Evolutionary conservation across 2,113 vertebrate species (phyloP).

Genomic region (Vireo altiloquus): DNA sequence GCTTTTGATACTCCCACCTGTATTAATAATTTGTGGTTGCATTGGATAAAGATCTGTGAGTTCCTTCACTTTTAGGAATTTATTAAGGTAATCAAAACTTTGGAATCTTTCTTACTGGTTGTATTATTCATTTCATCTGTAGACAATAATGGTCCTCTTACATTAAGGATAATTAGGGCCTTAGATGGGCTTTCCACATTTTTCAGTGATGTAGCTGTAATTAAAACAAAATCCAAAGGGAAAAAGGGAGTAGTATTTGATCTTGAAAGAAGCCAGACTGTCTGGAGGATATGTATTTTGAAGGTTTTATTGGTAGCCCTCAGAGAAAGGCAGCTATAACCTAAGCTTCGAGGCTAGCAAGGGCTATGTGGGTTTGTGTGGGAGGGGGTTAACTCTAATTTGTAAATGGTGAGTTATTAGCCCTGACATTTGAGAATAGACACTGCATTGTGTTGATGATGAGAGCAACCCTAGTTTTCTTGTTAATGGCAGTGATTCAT

Average conservation of each 20-base stretch:
- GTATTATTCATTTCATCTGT: slow-evolving; percentile 55
- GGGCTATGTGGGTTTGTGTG: slow-evolving; percentile 45
- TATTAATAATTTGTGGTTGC: slow-evolving; percentile 40
- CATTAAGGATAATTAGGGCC: slow-evolving; percentile 36
- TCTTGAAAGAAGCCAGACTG: slow-evolving; percentile 50
- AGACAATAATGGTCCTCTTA: slow-evolving; percentile 30
- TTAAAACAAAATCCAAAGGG: slow-evolving; percentile 51
- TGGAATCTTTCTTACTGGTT: slow-evolving; percentile 30
- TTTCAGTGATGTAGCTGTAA: slow-evolving; percentile 30
- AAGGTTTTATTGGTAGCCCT: slow-evolving; percentile 48
- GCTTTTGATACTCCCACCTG: slow-evolving; percentile 63
- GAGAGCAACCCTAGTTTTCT: slow-evolving; percentile 38
- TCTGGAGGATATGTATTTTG: slow-evolving; percentile 41
- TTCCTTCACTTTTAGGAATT: slow-evolving; percentile 50
- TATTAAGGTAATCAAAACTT: slow-evolving; percentile 56
- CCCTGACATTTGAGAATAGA: slow-evolving; percentile 64
- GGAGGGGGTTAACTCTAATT: slow-evolving; percentile 60
- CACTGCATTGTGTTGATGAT: slow-evolving; percentile 46
- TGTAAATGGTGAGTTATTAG: slow-evolving; percentile 52
- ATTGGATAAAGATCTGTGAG: slow-evolving; percentile 50
- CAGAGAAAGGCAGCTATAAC: slow-evolving; percentile 42
- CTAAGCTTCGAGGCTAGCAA: slow-evolving; percentile 33
- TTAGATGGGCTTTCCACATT: slow-evolving; percentile 36
- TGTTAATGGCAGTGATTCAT: slow-evolving; percentile 53
- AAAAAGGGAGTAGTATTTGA: slow-evolving; percentile 21